Evolutionary conservation across 1,140 invertebrate genomes (phyloP), one percentile per base, ranked within the genome.

Genomic region (Teleogryllus occipitalis): DNA sequence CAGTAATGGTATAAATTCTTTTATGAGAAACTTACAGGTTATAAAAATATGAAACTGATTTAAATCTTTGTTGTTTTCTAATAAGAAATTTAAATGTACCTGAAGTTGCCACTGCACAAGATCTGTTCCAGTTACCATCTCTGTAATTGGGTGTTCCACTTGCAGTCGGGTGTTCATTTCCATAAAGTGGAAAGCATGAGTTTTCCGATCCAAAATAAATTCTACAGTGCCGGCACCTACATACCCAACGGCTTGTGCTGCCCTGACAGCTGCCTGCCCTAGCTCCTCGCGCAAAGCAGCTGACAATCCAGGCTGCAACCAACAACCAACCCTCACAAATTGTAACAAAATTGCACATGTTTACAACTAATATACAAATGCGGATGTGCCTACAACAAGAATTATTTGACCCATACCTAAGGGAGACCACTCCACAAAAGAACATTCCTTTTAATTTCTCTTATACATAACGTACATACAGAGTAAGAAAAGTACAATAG

Each of bases 121-220:
- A 89, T 99, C 98, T 3, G 90, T 90, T 8, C 92, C 92, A 85
- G 88, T 91, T 47, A 92, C 87, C 89, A 91, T 91, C 85, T 92
- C 92, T n/a, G 91, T 91, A 2, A 93, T 88, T 0, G 91, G 91
- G 84, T 93, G 92, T 82, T 93, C 92, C 14, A 92, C 90, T 82
- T 90, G 89, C 8, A 98, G 88, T 18, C 97, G 88, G 0, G 97
- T 99, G 85, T 98, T 99, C 97, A 99, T 98, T 88, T 98, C 97
- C 98, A 99, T 99, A 85, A 99, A 99, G 87, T 97, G 96, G 85
- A 99, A 99, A 79, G 93, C 93, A 73, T 96, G 90, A 47, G 93
- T 90, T 65, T 89, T 85, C 76, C 91, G 89, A 85, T 98, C 96
- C 82, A 97, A 88, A 81, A 98, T 97, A 86, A 98, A 98, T 86